phyloP scores from a whole-genome alignment of 2,797 vertebrate species.

The Chaunax sp. region DNA sequence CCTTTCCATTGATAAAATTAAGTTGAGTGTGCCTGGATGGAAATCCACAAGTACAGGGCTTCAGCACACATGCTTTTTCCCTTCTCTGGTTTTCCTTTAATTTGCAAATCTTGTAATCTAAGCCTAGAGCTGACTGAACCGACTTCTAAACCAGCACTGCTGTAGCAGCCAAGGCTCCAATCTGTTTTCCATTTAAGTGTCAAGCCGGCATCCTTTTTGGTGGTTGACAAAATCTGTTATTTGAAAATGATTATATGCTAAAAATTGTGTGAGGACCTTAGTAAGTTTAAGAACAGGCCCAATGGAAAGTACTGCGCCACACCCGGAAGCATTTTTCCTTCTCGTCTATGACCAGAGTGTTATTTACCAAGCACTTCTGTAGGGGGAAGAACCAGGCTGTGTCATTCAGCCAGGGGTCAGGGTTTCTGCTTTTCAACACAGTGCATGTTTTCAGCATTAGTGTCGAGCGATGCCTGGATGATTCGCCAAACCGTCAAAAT shows the following conservation, averaged over 20 bases:
- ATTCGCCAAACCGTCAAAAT: constrained; percentile 75
- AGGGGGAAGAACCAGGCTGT: constrained; percentile 63
- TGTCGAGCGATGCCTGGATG: constrained; percentile 68
- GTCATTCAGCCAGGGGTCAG: constrained; percentile 82
- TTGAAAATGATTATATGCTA: constrained; percentile 92
- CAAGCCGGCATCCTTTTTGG: constrained; percentile 92
- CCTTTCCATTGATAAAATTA: constrained; percentile 86
- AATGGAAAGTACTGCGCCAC: constrained; percentile 81
- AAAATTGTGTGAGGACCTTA: constrained; percentile 86
- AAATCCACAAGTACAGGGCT: constrained; percentile 84
- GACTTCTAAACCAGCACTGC: constrained; percentile 88
- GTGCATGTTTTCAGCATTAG: constrained; percentile 84
- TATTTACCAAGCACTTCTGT: constrained; percentile 82
- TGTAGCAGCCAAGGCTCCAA: constrained; percentile 90
- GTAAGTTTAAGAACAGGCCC: constrained; percentile 85
- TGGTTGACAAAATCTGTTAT: constrained; percentile 92
- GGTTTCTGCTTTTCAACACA: constrained; percentile 82
- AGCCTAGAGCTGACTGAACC: constrained; percentile 92
- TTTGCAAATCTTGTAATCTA: constrained; percentile 99
- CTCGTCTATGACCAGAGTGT: constrained; percentile 74
- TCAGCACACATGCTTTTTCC: constrained; percentile 87
- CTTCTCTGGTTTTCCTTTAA: constrained; percentile 93
- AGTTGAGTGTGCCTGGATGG: constrained; percentile 76
- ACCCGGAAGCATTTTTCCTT: constrained; percentile 81
- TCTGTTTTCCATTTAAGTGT: constrained; percentile 98